These are phyloP conservation scores for Pristis pectinata DNA, from an alignment of 2,797 vertebrate species.

Conservation along the genomic window DNA sequence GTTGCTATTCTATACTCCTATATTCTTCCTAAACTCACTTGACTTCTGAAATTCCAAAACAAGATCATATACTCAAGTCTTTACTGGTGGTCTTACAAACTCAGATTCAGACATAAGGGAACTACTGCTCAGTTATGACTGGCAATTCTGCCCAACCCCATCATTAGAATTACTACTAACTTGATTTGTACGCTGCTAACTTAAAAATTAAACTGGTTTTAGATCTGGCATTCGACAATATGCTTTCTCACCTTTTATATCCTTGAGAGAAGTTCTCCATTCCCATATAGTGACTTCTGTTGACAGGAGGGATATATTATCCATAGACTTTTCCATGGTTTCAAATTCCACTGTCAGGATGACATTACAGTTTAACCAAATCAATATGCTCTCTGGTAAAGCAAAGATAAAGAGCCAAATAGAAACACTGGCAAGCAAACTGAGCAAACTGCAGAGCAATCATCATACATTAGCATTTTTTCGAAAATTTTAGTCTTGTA, in stretches of 20 bases:
- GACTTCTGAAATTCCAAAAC: neutral
- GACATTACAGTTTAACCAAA: neutral
- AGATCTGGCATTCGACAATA: too few relatives aligned
- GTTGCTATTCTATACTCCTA: too few relatives aligned
- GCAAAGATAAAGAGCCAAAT: neutral
- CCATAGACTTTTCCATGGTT: neutral
- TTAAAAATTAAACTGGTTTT: too few relatives aligned
- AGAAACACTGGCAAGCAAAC: neutral
- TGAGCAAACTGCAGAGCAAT: neutral
- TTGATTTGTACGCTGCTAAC: too few relatives aligned
- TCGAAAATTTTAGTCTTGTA: neutral
- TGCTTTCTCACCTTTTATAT: neutral
- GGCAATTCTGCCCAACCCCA: neutral
- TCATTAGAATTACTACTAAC: neutral
- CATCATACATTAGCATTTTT: neutral
- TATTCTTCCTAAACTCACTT: too few relatives aligned
- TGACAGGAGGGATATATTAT: neutral
- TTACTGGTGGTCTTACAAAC: neutral
- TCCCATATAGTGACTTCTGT: neutral
- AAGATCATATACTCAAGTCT: neutral
- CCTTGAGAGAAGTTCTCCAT: neutral
- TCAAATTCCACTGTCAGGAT: neutral
- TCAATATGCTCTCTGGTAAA: neutral
- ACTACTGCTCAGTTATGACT: too few relatives aligned
- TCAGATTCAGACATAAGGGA: neutral